phyloP scores from a whole-genome alignment of 2,113 vertebrate genomes.

The Polyodon spathula region DNA sequence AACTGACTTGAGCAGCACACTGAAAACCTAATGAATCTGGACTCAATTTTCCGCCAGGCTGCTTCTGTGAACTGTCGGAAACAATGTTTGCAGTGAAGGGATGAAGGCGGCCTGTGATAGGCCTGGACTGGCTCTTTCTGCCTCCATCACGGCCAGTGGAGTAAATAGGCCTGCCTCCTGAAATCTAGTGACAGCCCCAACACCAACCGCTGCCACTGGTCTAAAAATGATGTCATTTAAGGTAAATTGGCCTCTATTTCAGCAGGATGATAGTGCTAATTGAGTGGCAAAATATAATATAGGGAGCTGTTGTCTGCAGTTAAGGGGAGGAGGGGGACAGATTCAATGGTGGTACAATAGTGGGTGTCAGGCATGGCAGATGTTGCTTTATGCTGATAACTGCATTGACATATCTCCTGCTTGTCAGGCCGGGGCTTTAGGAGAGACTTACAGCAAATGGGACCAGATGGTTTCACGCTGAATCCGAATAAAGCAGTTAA shows the following conservation, averaged over 20 bases:
- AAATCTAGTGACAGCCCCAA: slow-evolving; percentile 72
- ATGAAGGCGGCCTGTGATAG: slow-evolving; percentile 77
- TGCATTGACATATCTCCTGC: slow-evolving; percentile 88
- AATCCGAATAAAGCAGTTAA: slow-evolving; percentile 76
- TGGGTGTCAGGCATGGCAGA: slow-evolving; percentile 94
- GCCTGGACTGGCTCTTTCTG: slow-evolving; percentile 54
- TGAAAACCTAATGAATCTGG: slow-evolving; percentile 99
- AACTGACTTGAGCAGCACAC: slow-evolving; percentile 98
- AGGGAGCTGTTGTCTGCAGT: slow-evolving; percentile 89
- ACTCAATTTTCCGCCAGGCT: slow-evolving; percentile 99
- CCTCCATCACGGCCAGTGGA: slow-evolving; percentile 63
- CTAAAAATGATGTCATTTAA: slow-evolving; percentile 99
- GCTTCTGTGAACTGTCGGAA: slow-evolving; percentile 93
- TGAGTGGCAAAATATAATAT: slow-evolving; percentile 99
- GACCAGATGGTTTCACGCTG: slow-evolving; percentile 80
- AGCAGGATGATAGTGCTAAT: slow-evolving; percentile 98
- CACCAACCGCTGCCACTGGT: slow-evolving; percentile 79
- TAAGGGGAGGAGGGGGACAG: slow-evolving; percentile 87
- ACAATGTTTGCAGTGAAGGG: slow-evolving; percentile 89
- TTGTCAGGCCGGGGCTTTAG: slow-evolving; percentile 84
- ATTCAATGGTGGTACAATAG: slow-evolving; percentile 94
- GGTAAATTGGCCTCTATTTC: slow-evolving; percentile 99
- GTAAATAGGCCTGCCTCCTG: slow-evolving; percentile 64
- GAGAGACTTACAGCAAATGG: slow-evolving; percentile 73
- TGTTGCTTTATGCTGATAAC: slow-evolving; percentile 94